Conservation (phyloP, 2,113 vertebrate species). For the Hirundichthys speculiger region DNA sequence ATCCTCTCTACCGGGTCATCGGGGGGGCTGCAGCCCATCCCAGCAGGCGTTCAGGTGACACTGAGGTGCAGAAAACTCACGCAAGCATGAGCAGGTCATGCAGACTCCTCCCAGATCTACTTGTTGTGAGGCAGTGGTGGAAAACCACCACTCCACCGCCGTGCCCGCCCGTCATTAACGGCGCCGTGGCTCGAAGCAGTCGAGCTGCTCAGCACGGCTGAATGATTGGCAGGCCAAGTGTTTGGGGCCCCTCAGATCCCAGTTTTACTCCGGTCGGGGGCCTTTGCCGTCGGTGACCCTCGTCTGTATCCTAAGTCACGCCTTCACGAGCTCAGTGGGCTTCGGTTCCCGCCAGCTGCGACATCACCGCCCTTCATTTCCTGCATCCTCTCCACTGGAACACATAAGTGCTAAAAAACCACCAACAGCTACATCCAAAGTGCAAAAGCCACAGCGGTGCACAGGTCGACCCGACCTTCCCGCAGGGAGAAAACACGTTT, state of each 20-base stretch:
- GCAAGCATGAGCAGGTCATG: no score
- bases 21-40: no score
- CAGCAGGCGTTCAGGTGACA: no score
- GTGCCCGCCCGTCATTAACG: no score
- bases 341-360: conserved; percentile 53
- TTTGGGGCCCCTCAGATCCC: conserved; percentile 27
- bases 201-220: neutral
- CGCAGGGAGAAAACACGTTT: neutral
- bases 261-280: neutral
- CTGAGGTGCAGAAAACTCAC: no score
- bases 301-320: conserved; percentile 48
- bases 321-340: conserved; percentile 47
- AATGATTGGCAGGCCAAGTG: conserved; percentile 27
- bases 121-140: no score
- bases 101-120: no score
- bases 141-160: no score
- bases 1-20: no score
- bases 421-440: neutral
- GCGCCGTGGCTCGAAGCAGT: no score
- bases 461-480: conserved; percentile 2
- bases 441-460: no score
- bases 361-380: conserved; percentile 53
- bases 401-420: conserved; percentile 28
- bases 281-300: conserved; percentile 22
- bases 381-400: neutral